Conservation (phyloP, 2,888 invertebrate species). For the Prostheceraeus crozeri region DNA sequence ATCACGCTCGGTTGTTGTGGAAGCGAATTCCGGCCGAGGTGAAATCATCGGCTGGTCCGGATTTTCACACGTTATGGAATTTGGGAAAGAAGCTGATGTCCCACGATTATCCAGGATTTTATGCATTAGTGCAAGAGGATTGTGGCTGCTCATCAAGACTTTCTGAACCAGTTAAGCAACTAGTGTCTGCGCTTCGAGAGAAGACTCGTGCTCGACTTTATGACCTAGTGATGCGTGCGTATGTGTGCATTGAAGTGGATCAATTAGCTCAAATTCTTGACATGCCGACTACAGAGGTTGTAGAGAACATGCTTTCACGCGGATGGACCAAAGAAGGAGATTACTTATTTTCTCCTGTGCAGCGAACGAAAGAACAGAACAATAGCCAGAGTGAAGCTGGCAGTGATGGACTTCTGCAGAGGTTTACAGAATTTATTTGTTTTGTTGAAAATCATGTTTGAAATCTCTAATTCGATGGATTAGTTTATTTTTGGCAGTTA, state of each 20-base stretch:
- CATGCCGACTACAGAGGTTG: not conserved
- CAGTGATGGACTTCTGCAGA: too few relatives aligned
- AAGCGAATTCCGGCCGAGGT: not conserved
- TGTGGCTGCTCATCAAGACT: too few relatives aligned
- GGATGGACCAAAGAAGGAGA: slow-evolving; percentile 1
- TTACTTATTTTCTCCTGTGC: too few relatives aligned
- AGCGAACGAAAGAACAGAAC: too few relatives aligned
- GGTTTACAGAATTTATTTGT: too few relatives aligned
- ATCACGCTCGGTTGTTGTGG: slow-evolving; percentile 4
- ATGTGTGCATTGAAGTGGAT: not conserved
- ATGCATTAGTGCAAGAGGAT: not conserved
- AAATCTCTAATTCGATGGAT: too few relatives aligned
- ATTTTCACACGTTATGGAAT: not conserved
- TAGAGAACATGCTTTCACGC: not conserved
- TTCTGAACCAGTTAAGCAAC: not conserved
- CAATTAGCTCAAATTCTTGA: slow-evolving; percentile 2
- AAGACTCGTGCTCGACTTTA: not conserved
- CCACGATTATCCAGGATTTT: not conserved
- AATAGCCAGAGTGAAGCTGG: too few relatives aligned
- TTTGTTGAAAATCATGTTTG: too few relatives aligned
- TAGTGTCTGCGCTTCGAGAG: not conserved
- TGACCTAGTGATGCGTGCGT: not conserved
- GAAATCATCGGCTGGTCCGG: not conserved
- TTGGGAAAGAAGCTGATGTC: not conserved
- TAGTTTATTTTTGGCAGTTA: too few relatives aligned